Percentiles rank a stretch among this genome's conserved stretches.
Evolutionary conservation across 2,888 invertebrate species (phyloP).

Genomic region (Drosophila formosana): DNA sequence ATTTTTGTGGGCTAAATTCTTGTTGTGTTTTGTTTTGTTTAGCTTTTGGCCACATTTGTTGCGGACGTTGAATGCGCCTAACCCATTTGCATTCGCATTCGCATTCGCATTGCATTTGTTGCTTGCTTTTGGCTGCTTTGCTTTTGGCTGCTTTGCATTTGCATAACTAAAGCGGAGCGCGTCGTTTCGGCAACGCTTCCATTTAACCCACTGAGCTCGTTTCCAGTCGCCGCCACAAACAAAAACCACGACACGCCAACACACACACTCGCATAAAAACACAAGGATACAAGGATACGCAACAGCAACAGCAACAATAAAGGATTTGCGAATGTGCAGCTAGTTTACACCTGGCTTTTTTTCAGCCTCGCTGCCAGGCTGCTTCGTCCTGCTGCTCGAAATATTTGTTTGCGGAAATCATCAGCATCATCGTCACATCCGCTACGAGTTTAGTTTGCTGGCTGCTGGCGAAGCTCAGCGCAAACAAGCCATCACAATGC

Average conservation of each 20-base stretch:
- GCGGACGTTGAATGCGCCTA: slow-evolving; percentile 48
- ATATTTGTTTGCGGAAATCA: slow-evolving; percentile 79
- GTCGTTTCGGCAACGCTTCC: slow-evolving; percentile 55
- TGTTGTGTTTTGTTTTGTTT: slow-evolving; percentile 34
- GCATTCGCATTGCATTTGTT: slow-evolving; percentile 41
- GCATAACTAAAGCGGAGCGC: slow-evolving; percentile 44
- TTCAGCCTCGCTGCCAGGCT: background rate
- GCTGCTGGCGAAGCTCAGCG: background rate
- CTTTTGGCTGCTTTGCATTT: slow-evolving; percentile 46
- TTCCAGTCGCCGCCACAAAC: slow-evolving; percentile 56
- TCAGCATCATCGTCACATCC: slow-evolving; percentile 76
- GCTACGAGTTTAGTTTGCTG: slow-evolving; percentile 56
- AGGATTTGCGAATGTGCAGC: slow-evolving; percentile 7
- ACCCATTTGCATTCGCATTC: slow-evolving; percentile 63
- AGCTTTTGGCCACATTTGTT: slow-evolving; percentile 56
- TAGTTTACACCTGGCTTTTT: slow-evolving; percentile 52
- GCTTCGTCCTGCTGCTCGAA: slow-evolving; percentile 41
- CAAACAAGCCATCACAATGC: slow-evolving; percentile 14
- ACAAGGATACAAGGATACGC: background rate
- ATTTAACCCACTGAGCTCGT: slow-evolving; percentile 77
- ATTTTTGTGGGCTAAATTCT: slow-evolving; percentile 56
- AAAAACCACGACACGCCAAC: slow-evolving; percentile 50
- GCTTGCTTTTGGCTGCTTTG: background rate
- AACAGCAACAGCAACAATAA: background rate
- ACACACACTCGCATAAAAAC: background rate